phyloP scores from a whole-genome alignment of 2,113 vertebrate species.

The Leuciscus idus region DNA sequence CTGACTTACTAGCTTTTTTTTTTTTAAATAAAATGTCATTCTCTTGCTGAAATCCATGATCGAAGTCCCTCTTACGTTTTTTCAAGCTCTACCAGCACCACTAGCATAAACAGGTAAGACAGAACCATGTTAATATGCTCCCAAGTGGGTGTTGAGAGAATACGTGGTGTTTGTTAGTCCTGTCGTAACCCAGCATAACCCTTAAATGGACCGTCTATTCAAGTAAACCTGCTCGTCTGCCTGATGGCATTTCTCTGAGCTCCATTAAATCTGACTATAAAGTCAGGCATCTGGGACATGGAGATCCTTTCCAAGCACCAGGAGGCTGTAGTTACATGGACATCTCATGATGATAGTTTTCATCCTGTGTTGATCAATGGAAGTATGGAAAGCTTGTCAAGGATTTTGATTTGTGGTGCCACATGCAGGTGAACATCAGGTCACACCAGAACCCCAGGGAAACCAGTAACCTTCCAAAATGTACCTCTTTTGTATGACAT shows the following conservation, averaged over 20 bases:
- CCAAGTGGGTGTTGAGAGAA: not conserved
- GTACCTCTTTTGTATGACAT: not conserved
- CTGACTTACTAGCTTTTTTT: constrained; percentile 46
- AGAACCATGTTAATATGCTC: not conserved
- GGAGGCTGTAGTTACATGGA: constrained; percentile 3
- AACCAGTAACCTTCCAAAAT: not conserved
- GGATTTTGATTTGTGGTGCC: not conserved
- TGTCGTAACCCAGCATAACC: not conserved
- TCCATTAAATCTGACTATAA: constrained; percentile 27
- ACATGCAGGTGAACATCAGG: not conserved
- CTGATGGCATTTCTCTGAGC: constrained; percentile 7
- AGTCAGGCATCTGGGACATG: constrained; percentile 38
- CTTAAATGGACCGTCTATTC: not conserved
- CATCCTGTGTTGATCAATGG: not conserved
- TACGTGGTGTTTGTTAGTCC: not conserved
- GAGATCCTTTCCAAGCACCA: not conserved
- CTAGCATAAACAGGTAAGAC: not conserved
- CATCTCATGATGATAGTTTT: not conserved
- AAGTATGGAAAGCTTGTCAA: not conserved
- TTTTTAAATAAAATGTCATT: constrained; percentile 9
- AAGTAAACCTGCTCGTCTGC: constrained; percentile 1
- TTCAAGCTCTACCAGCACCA: not conserved
- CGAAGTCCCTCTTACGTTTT: not conserved
- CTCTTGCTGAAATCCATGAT: not conserved
- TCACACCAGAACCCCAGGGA: not conserved